Base-by-base conservation (phyloP, 92 coral and sea anemone species). In the Paramuricea clavata region DNA sequence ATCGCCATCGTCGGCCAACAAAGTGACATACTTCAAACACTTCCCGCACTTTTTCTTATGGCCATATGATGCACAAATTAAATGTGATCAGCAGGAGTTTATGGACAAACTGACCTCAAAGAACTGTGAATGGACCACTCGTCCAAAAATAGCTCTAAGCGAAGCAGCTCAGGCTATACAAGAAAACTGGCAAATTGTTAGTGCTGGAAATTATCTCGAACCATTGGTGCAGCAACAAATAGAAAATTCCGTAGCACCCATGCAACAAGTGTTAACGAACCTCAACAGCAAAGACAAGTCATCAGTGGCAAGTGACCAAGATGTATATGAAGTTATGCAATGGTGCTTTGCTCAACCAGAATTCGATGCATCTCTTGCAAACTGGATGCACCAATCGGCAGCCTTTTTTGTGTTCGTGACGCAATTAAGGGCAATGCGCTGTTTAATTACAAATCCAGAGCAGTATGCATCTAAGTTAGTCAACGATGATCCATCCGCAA, bases 41-140 rank as follows among this genome's bases (percentile, higher is more conserved):
- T 72, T 72, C 23, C 78, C 54, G 3, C 57, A 39, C 23, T 12
- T 36, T 27, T 72, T 72, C 15, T 19, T 72, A 0, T 28, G 52
- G 0, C 78, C 78, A 0, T 72, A 72, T 12, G 52, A 72, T 72
- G 78, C 78, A 0, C 78, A 72, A 22, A 21, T 72, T 13, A 6
- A 35, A 1, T 72, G 15, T 42, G 36, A n/a, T 12, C 25, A 39
- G 6, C 54, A 36, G 52, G 78, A 72, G 0, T 72, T 72, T 28
- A 6, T 35, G 2, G 78, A 72, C 12, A 72, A 72, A 12, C 2
- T 72, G 19, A 72, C 1, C 3, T 0, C 57, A 0, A 44, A 22
- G 19, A 67, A 67, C 19, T 67, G 74, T 10, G 39, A 67, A 31
- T 67, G 74, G 74, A 11, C 11, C 16, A 30, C 23, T 1, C 17